Conservation (phyloP, 1,140 invertebrate genomes). For the Megalonaias nervosa region DNA sequence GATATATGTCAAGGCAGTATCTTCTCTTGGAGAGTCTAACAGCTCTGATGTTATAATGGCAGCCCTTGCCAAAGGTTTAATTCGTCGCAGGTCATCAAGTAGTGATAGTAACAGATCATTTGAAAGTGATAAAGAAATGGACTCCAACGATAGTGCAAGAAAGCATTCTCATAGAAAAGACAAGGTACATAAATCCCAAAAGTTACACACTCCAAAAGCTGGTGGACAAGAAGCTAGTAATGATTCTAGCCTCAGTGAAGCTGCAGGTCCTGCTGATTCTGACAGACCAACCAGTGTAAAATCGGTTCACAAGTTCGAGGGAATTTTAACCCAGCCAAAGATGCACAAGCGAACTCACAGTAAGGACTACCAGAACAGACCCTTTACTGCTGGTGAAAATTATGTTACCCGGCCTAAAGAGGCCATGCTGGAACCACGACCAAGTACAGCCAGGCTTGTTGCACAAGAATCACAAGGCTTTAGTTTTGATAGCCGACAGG, state of each 20-base stretch:
- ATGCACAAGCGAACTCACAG: slow-evolving; percentile 39
- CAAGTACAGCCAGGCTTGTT: slow-evolving; percentile 14
- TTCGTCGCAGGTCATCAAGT: slow-evolving; percentile 32
- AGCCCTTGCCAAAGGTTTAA: slow-evolving; percentile 39
- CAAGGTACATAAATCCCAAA: slow-evolving; percentile 37
- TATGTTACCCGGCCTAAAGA: slow-evolving; percentile 22
- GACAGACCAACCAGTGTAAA: slow-evolving; percentile 22
- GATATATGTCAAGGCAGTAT: slow-evolving; percentile 58
- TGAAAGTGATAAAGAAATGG: slow-evolving; percentile 50
- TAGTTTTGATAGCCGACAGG: slow-evolving; percentile 29
- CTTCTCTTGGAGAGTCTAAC: slow-evolving; percentile 54
- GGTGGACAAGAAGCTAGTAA: slow-evolving; percentile 18
- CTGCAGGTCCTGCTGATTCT: background rate
- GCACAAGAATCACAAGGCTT: slow-evolving; percentile 35
- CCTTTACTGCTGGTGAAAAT: slow-evolving; percentile 2
- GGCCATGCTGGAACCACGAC: slow-evolving; percentile 24
- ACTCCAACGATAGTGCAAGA: slow-evolving; percentile 44
- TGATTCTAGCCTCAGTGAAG: slow-evolving; percentile 10
- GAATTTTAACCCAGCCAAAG: slow-evolving; percentile 43
- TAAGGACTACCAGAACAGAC: slow-evolving; percentile 36
- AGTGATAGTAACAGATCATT: slow-evolving; percentile 47
- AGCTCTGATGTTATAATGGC: slow-evolving; percentile 60
- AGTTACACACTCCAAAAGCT: slow-evolving; percentile 33
- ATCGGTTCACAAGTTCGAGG: slow-evolving; percentile 24
- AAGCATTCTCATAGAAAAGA: slow-evolving; percentile 30